phyloP scores from a whole-genome alignment of 2,888 invertebrate species.

The Volucella inanis region DNA sequence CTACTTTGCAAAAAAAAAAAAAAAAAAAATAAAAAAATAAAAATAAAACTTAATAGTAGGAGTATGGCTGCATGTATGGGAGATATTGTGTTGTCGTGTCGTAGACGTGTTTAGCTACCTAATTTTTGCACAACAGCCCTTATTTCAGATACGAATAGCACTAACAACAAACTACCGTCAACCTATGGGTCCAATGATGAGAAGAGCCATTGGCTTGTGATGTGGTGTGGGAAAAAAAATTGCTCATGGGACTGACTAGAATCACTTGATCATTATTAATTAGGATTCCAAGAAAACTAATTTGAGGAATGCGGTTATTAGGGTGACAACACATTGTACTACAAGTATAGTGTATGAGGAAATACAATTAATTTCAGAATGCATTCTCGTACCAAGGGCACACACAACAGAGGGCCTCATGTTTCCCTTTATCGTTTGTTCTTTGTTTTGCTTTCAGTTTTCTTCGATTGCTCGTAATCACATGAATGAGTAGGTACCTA shows the following conservation, averaged over 20 bases:
- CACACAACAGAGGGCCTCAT: conserved; percentile 3
- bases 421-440: conserved; percentile 22
- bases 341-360: conserved; percentile 1
- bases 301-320: conserved; percentile 38
- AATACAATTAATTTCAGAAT: conserved; percentile 7
- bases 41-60: too few relatives aligned
- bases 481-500: neutral
- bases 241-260: neutral
- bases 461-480: conserved; percentile 28
- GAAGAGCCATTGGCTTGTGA: neutral
- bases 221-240: conserved; percentile 58
- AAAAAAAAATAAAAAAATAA: too few relatives aligned
- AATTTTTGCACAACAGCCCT: neutral
- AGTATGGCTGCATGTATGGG: too few relatives aligned
- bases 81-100: neutral
- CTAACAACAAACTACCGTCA: neutral
- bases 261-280: conserved; percentile 67
- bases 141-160: neutral
- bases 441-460: conserved; percentile 28
- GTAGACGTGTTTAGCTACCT: conserved; percentile 19
- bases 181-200: conserved; percentile 37
- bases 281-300: conserved; percentile 62
- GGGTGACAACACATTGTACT: conserved; percentile 38
- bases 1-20: neutral
- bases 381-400: conserved; percentile 16